Percentiles rank a stretch among this genome's conserved stretches.
Conservation (phyloP, 2,113 vertebrate species). For the Lasiurus borealis region DNA sequence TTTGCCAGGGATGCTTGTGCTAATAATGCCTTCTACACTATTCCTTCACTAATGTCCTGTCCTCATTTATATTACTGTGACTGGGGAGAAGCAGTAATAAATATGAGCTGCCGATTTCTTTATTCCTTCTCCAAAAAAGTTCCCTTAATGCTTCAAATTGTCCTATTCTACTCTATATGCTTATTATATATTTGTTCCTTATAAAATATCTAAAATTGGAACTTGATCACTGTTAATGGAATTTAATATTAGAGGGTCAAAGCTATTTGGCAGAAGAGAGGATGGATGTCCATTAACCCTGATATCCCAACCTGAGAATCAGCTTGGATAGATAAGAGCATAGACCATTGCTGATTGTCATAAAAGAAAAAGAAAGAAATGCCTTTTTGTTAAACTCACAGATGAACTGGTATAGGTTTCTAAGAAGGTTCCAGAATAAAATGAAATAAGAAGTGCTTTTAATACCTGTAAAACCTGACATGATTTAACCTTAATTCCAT, state of each 20-base stretch:
- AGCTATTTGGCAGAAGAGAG: constrained; percentile 23
- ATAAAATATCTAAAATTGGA: constrained; percentile 33
- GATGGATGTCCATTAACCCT: constrained; percentile 6
- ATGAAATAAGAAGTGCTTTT: neutral
- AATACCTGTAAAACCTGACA: neutral
- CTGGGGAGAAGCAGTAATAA: constrained; percentile 18
- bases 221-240: constrained; percentile 8
- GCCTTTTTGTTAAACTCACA: neutral
- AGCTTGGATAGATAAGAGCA: neutral
- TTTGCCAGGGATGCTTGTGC: constrained; percentile 15
- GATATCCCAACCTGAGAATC: neutral
- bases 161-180: neutral
- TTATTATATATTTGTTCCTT: neutral
- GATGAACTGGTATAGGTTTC: neutral
- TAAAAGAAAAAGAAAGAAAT: neutral
- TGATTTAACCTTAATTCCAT: neutral
- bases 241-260: neutral
- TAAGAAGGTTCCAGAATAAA: neutral
- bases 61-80: constrained; percentile 50
- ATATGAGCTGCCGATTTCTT: constrained; percentile 37
- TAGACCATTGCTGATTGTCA: neutral
- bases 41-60: neutral
- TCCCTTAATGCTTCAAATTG: neutral
- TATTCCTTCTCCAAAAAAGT: neutral
- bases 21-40: constrained; percentile 39